These are phyloP conservation scores for Luperina nickerlii DNA, from an alignment of 2,888 invertebrate genomes.

Conservation along the genomic window DNA sequence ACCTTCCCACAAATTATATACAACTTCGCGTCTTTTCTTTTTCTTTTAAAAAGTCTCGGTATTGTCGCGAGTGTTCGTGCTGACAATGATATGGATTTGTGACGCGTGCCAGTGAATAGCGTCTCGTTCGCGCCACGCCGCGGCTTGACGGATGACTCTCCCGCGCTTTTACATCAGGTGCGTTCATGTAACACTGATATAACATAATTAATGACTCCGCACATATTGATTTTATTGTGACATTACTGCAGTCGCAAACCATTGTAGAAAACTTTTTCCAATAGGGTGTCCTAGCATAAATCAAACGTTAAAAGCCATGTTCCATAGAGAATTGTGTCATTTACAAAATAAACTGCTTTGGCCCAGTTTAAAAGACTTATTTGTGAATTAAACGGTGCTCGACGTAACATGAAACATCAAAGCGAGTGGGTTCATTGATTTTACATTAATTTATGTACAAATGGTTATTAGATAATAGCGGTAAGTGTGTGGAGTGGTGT, in stretches of 20 bases:
- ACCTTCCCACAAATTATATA: slow-evolving; percentile 36
- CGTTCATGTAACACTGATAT: slow-evolving; percentile 84
- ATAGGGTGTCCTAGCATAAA: slow-evolving; percentile 64
- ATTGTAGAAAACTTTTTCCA: slow-evolving; percentile 60
- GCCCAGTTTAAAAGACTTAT: slow-evolving; percentile 80
- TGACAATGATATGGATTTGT: slow-evolving; percentile 81
- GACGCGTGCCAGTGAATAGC: slow-evolving; percentile 78
- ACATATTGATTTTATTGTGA: slow-evolving; percentile 64
- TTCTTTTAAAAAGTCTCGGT: slow-evolving; percentile 65
- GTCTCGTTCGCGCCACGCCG: slow-evolving; percentile 80
- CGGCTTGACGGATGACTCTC: slow-evolving; percentile 85
- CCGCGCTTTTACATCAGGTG: slow-evolving; percentile 87
- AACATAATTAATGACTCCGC: slow-evolving; percentile 74
- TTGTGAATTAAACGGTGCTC: slow-evolving; percentile 74
- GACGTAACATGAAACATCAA: slow-evolving; percentile 75
- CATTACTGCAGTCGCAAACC: slow-evolving; percentile 46
- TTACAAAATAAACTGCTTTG: slow-evolving; percentile 80
- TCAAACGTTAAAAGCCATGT: slow-evolving; percentile 71
- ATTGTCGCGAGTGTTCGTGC: slow-evolving; percentile 68
- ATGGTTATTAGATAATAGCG: slow-evolving; percentile 48
- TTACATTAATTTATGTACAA: slow-evolving; percentile 65
- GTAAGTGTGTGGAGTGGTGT: slow-evolving; percentile 50
- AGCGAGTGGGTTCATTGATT: slow-evolving; percentile 72
- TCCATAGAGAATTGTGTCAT: slow-evolving; percentile 77
- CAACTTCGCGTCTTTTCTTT: slow-evolving; percentile 37